A percentile compares a stretch with the other conserved stretches of the same genome.
phyloP scores from a whole-genome alignment of 2,797 vertebrate species.

The Selene dorsalis region DNA sequence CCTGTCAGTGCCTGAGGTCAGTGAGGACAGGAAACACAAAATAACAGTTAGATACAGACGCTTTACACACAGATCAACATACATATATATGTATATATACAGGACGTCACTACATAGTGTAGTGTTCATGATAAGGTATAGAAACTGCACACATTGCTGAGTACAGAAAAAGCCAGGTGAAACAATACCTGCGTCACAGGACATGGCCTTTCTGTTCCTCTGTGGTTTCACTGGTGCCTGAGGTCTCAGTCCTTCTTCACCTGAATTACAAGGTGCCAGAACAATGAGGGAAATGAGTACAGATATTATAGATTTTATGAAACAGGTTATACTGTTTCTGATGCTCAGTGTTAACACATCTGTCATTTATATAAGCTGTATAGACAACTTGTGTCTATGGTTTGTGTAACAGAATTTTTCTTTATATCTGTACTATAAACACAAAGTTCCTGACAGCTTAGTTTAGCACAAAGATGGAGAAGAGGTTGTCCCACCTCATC shows the following conservation, averaged over 20 bases:
- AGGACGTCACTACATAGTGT: neutral
- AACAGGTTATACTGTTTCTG: neutral
- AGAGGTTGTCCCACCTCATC: neutral
- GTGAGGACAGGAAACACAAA: constrained; percentile 75
- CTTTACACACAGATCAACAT: constrained; percentile 53
- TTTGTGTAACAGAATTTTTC: neutral
- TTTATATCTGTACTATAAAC: neutral
- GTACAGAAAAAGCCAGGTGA: neutral
- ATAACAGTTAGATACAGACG: constrained; percentile 68
- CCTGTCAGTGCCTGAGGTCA: constrained; percentile 83
- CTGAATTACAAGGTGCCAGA: constrained; percentile 57
- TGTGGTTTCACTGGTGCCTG: constrained; percentile 90
- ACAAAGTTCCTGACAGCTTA: neutral
- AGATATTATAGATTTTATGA: neutral
- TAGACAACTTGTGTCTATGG: neutral
- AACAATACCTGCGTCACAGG: constrained; percentile 87
- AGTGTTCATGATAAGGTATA: neutral
- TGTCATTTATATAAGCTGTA: too few relatives aligned
- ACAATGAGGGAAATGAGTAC: neutral
- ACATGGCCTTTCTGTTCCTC: constrained; percentile 89
- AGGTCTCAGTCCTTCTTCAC: constrained; percentile 81
- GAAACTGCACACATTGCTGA: neutral
- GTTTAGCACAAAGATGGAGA: neutral
- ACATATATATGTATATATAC: constrained; percentile 8
- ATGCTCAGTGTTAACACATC: too few relatives aligned